These are phyloP conservation scores for Ascidia mentula DNA, from an alignment of 23 tunicate genomes.

Conservation along the genomic window DNA sequence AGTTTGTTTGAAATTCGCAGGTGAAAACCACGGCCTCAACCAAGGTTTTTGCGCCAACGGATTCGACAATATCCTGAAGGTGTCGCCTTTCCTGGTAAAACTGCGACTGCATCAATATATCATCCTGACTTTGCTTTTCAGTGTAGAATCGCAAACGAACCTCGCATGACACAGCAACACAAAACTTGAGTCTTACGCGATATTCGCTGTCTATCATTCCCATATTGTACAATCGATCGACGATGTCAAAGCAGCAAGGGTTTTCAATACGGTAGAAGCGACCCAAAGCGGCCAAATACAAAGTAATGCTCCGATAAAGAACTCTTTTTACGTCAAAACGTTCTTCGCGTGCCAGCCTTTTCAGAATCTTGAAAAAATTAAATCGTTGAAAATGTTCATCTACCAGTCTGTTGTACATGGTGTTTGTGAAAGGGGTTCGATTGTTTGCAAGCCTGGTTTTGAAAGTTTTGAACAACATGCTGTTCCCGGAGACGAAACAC, in stretches of 20 bases:
- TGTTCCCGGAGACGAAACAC: not conserved
- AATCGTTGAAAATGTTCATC: not conserved
- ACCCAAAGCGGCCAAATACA: conserved; percentile 19
- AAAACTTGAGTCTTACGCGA: conserved; percentile 1
- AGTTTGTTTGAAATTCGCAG: not conserved
- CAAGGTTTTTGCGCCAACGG: not conserved
- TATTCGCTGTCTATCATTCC: not conserved
- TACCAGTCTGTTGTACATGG: not conserved
- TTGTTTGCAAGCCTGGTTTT: not conserved
- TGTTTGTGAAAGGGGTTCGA: not conserved
- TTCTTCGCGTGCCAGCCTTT: not conserved
- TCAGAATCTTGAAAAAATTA: not conserved
- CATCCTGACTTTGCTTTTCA: conserved; percentile 22
- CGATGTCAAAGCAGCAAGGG: conserved; percentile 19
- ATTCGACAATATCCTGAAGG: not conserved
- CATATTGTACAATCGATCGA: not conserved
- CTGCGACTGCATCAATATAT: not conserved
- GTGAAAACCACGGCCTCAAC: not conserved
- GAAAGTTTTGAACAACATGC: not conserved
- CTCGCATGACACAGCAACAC: conserved; percentile 40
- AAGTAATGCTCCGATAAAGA: conserved; percentile 23
- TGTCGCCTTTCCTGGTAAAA: not conserved
- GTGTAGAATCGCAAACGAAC: conserved; percentile 17
- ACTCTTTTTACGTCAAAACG: conserved; percentile 17
- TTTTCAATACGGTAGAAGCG: not conserved